Evolutionary conservation across 2,113 vertebrate species (phyloP).

Genomic region (Bos javanicus): DNA sequence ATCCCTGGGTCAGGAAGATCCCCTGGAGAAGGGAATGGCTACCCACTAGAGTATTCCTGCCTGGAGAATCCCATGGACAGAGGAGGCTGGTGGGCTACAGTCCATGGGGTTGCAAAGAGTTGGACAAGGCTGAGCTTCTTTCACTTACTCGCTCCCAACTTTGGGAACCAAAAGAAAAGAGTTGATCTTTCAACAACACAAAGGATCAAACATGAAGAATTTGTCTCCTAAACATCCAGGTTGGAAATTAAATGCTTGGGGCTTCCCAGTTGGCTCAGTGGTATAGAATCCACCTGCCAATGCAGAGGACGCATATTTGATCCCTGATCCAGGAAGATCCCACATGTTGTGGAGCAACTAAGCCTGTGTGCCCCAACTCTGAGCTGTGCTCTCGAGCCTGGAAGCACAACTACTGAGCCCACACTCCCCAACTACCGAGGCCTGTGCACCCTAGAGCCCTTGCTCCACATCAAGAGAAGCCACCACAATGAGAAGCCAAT

Average conservation of each 20-base stretch:
- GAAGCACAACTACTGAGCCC: not conserved
- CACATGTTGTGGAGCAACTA: not conserved
- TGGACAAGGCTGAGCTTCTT: not conserved
- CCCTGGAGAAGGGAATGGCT: not conserved
- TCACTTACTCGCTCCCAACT: not conserved
- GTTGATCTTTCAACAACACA: not conserved
- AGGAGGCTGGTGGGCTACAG: not conserved
- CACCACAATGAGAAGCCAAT: not conserved
- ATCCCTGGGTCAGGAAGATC: not conserved
- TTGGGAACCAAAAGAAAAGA: not conserved
- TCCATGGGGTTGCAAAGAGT: not conserved
- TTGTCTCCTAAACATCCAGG: slow-evolving; percentile 10
- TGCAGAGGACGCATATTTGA: not conserved
- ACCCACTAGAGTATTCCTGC: not conserved
- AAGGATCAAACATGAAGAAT: not conserved
- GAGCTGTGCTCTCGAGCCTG: not conserved
- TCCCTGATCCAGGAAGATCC: not conserved
- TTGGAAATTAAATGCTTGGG: slow-evolving; percentile 14
- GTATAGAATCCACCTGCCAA: not conserved
- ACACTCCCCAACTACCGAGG: fast-evolving
- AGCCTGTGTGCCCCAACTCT: not conserved
- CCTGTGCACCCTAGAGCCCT: not conserved
- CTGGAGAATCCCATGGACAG: not conserved
- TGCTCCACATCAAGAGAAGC: not conserved
- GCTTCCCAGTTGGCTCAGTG: not conserved